These are phyloP conservation scores for Selenia dentaria DNA, from an alignment of 2,888 invertebrate species.

Conservation along the genomic window DNA sequence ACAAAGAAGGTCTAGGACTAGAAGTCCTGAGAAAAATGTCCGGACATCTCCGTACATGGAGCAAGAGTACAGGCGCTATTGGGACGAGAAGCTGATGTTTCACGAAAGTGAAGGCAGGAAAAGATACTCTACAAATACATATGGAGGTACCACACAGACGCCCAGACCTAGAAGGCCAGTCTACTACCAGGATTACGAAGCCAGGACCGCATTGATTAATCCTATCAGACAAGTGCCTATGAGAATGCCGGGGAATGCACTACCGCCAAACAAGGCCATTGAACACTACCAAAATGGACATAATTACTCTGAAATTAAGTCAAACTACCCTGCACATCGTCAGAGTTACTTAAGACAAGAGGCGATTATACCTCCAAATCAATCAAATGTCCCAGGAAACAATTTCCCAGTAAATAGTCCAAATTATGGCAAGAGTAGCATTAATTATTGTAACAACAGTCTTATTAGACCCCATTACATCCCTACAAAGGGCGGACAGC, in stretches of 20 bases:
- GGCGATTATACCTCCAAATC: not conserved
- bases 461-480: constrained; percentile 5
- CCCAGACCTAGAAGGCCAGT: constrained; percentile 10
- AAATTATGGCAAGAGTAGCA: not conserved
- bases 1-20: constrained; percentile 27
- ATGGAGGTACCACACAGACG: constrained; percentile 12
- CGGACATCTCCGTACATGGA: constrained; percentile 55
- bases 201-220: constrained; percentile 45
- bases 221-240: constrained; percentile 12
- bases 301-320: not conserved
- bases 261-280: not conserved
- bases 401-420: not conserved
- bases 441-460: not conserved
- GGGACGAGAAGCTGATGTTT: constrained; percentile 58
- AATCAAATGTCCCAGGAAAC: not conserved
- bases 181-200: constrained; percentile 51
- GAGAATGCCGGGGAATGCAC: not conserved
- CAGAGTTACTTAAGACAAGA: not conserved
- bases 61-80: constrained; percentile 61
- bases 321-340: not conserved
- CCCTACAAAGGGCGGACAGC: constrained; percentile 6
- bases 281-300: not conserved
- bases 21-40: constrained; percentile 32
- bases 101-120: constrained; percentile 32
- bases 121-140: constrained; percentile 38